These are phyloP conservation scores for Helicoverpa armigera DNA, from an alignment of 1,140 invertebrate genomes.

Conservation along the genomic window DNA sequence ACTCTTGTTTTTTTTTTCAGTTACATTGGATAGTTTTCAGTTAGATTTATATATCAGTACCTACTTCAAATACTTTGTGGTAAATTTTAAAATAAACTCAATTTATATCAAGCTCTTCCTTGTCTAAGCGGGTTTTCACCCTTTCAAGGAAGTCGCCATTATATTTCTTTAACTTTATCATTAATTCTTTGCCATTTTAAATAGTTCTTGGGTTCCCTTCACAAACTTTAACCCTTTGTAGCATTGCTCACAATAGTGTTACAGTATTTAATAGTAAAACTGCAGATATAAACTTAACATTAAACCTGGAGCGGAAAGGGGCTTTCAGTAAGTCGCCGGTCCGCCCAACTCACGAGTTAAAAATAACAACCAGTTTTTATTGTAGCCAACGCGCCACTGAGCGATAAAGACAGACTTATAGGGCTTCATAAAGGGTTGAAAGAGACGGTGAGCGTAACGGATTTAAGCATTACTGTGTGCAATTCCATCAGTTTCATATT, in stretches of 20 bases:
- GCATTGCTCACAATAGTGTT: neutral
- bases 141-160: no score
- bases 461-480: constrained; percentile 79
- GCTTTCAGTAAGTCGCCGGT: constrained; percentile 76
- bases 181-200: no score
- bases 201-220: no score
- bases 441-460: constrained; percentile 77
- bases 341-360: constrained; percentile 85
- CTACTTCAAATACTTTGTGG: no score
- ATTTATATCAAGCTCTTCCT: no score
- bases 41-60: no score
- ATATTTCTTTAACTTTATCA: no score
- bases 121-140: no score
- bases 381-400: constrained; percentile 77
- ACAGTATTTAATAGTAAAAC: constrained; percentile 42
- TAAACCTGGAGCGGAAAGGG: constrained; percentile 79
- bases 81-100: no score
- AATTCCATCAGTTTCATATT: constrained; percentile 78
- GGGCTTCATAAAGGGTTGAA: constrained; percentile 65
- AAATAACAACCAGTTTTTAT: constrained; percentile 87
- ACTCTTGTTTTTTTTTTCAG: no score
- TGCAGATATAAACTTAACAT: constrained; percentile 54
- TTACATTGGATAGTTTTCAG: no score
- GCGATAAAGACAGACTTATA: constrained; percentile 78
- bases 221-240: no score